phyloP scores from a whole-genome alignment of 2,888 invertebrate genomes.

The Rhagium mordax region DNA sequence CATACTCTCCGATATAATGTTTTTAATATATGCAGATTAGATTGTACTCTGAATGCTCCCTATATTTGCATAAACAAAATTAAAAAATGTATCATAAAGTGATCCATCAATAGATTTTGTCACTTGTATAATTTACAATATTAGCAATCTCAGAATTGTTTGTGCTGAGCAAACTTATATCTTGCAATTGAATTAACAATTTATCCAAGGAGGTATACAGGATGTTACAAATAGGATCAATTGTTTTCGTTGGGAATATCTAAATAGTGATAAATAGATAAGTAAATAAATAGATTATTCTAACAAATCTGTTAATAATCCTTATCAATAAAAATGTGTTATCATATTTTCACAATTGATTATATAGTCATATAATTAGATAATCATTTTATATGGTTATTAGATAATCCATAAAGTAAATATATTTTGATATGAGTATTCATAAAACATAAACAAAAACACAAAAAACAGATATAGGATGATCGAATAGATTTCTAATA shows the following conservation, averaged over 20 bases:
- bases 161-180: background rate
- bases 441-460: background rate
- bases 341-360: conserved; percentile 24
- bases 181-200: background rate
- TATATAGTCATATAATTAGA: conserved; percentile 24
- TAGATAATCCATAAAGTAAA: conserved; percentile 22
- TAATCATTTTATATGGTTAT: conserved; percentile 28
- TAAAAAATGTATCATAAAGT: background rate
- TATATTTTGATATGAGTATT: conserved; percentile 3
- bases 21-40: background rate
- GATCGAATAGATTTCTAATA: background rate
- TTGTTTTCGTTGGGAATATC: conserved; percentile 7
- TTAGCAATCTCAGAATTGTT: background rate
- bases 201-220: background rate
- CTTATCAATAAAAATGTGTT: conserved; percentile 28
- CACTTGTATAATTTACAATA: conserved; percentile 9
- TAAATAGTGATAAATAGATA: conserved; percentile 22
- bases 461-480: background rate
- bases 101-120: background rate
- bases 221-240: background rate
- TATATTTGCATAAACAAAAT: background rate
- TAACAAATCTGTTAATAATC: conserved; percentile 28
- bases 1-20: background rate
- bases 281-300: conserved; percentile 18
- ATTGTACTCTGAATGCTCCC: background rate